Evolutionary conservation across 2,797 vertebrate species (phyloP).

Genomic region (Pipistrellus pygmaeus): DNA sequence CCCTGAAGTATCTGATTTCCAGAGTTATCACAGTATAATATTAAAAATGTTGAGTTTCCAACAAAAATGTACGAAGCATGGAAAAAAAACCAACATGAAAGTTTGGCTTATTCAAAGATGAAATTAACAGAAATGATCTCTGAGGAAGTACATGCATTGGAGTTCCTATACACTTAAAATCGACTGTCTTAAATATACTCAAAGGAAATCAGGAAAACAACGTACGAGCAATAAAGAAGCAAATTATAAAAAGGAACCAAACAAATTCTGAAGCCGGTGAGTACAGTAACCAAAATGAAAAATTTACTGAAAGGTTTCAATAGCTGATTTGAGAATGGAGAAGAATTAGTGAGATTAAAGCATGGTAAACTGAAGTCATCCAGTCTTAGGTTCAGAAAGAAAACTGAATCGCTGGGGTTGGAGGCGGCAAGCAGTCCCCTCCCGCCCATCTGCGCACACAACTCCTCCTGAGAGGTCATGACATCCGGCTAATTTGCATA

Average conservation of each 20-base stretch:
- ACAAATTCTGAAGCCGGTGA: background rate
- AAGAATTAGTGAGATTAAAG: background rate
- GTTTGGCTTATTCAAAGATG: background rate
- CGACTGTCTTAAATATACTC: background rate
- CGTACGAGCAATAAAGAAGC: background rate
- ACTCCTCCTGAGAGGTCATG: too few species aligned
- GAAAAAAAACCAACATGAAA: background rate
- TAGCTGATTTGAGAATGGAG: background rate
- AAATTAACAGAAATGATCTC: background rate
- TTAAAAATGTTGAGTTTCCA: background rate
- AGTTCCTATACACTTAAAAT: background rate
- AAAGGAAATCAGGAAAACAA: background rate
- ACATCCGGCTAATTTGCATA: too few species aligned
- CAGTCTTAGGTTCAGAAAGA: background rate
- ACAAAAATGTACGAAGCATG: background rate
- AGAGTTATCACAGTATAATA: background rate
- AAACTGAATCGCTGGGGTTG: background rate
- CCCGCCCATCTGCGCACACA: too few species aligned
- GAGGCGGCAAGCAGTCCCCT: too few species aligned
- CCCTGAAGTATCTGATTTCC: background rate
- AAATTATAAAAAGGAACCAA: background rate
- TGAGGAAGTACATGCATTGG: background rate
- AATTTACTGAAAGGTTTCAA: background rate
- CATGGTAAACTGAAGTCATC: background rate
- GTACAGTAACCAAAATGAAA: background rate